phyloP scores from a whole-genome alignment of 2,888 invertebrate species.

The Ochlodes sylvanus region DNA sequence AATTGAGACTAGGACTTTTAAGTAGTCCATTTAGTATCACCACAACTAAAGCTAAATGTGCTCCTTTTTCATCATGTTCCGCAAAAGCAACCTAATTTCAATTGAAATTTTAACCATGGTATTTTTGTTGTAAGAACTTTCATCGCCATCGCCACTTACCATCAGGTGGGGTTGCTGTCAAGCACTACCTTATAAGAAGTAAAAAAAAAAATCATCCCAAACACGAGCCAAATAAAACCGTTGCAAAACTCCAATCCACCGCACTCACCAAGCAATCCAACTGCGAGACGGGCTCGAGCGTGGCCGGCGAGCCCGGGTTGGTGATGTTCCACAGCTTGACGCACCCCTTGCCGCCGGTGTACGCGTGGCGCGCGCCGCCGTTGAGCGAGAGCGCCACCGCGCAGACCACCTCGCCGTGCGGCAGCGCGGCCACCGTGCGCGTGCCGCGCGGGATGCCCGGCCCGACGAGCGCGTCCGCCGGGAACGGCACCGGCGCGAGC shows the following conservation, averaged over 20 bases:
- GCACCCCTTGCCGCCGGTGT: conserved; percentile 98
- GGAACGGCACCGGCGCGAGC: conserved; percentile 96
- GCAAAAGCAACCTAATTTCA: too few relatives aligned
- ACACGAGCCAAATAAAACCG: too few relatives aligned
- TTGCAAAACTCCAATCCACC: too few relatives aligned
- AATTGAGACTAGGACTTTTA: too few relatives aligned
- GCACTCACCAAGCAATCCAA: conserved; percentile 93
- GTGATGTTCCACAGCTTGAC: conserved; percentile 99
- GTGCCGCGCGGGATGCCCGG: conserved; percentile 97
- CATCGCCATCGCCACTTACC: too few relatives aligned
- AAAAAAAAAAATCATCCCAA: too few relatives aligned
- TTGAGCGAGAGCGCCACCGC: conserved; percentile 95
- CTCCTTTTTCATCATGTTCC: too few relatives aligned
- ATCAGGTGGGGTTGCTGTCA: too few relatives aligned
- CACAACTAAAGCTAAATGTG: neutral
- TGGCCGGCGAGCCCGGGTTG: conserved; percentile 92
- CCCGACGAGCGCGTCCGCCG: conserved; percentile 95
- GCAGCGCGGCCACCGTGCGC: conserved; percentile 94
- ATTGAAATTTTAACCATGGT: too few relatives aligned
- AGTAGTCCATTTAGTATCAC: too few relatives aligned
- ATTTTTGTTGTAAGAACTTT: neutral
- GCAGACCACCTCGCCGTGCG: conserved; percentile 98
- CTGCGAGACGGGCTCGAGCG: conserved; percentile 95
- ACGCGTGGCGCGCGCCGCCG: conserved; percentile 94
- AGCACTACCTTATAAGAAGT: too few relatives aligned